Evolutionary conservation across 2,888 invertebrate genomes (phyloP).

Genomic region (Synergus laeviventris): DNA sequence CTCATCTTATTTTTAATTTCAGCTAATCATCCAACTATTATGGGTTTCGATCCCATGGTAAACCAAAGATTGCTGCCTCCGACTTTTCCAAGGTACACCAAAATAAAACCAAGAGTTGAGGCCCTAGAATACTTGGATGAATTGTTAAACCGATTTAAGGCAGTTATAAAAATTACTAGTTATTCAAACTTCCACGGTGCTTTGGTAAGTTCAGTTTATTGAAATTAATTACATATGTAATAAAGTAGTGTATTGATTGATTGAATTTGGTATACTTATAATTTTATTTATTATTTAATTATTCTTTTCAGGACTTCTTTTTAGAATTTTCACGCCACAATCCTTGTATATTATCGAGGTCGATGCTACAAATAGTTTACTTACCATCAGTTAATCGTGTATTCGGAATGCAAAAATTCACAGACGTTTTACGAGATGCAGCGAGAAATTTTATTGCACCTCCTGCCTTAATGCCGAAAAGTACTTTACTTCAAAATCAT

Average conservation of each 20-base stretch:
- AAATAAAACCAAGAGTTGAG: constrained; percentile 88
- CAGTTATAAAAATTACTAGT: constrained; percentile 88
- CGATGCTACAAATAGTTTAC: constrained; percentile 90
- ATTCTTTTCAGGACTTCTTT: constrained; percentile 87
- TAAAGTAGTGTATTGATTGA: not conserved
- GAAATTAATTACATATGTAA: not conserved
- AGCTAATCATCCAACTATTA: constrained; percentile 86
- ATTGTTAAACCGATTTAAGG: constrained; percentile 87
- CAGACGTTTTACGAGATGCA: constrained; percentile 91
- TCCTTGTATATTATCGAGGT: constrained; percentile 94
- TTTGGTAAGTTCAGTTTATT: constrained; percentile 79
- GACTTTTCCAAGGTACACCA: constrained; percentile 97
- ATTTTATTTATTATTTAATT: constrained; percentile 19
- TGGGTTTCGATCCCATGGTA: constrained; percentile 97
- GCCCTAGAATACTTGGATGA: constrained; percentile 89
- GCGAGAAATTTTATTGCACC: constrained; percentile 93
- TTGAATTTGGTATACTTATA: not conserved
- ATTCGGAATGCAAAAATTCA: constrained; percentile 81
- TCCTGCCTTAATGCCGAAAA: constrained; percentile 88
- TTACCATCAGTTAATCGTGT: constrained; percentile 77
- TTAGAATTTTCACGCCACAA: constrained; percentile 92
- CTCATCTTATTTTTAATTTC: constrained; percentile 47
- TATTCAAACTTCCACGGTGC: constrained; percentile 88
- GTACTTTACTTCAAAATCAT: constrained; percentile 81
- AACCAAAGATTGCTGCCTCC: constrained; percentile 98